phyloP scores from a whole-genome alignment of 1,140 invertebrate genomes.

The Saccostrea echinata region DNA sequence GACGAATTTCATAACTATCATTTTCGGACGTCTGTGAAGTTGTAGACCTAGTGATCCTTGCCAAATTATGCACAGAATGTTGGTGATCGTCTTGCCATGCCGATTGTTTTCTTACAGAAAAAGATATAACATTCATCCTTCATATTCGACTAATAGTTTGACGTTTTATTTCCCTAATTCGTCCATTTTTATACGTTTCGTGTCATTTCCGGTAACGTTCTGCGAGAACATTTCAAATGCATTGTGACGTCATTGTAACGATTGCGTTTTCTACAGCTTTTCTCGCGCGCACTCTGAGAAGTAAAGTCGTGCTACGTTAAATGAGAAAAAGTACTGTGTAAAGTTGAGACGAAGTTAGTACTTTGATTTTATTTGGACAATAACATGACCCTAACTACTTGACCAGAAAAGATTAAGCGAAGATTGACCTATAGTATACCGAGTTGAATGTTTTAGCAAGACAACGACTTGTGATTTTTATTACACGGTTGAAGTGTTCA shows the following conservation, averaged over 20 bases:
- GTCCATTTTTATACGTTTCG: neutral
- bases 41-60: neutral
- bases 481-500: too few species aligned
- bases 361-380: neutral
- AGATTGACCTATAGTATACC: too few species aligned
- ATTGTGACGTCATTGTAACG: conserved; percentile 19
- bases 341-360: neutral
- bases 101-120: neutral
- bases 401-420: too few species aligned
- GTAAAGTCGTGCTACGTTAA: neutral
- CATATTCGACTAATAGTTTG: neutral
- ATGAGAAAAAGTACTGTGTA: too few species aligned
- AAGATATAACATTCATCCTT: conserved; percentile 25
- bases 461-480: too few species aligned
- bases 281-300: neutral
- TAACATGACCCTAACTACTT: conserved; percentile 7
- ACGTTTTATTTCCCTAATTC: neutral
- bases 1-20: neutral
- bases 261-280: neutral
- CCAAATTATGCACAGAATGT: conserved; percentile 1
- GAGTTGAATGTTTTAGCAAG: too few species aligned
- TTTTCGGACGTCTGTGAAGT: neutral
- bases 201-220: conserved; percentile 4
- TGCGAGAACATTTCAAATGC: neutral
- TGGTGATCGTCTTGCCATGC: conserved; percentile 11